Conservation (phyloP, 2,113 vertebrate genomes). For the Trematomus loennbergii region DNA sequence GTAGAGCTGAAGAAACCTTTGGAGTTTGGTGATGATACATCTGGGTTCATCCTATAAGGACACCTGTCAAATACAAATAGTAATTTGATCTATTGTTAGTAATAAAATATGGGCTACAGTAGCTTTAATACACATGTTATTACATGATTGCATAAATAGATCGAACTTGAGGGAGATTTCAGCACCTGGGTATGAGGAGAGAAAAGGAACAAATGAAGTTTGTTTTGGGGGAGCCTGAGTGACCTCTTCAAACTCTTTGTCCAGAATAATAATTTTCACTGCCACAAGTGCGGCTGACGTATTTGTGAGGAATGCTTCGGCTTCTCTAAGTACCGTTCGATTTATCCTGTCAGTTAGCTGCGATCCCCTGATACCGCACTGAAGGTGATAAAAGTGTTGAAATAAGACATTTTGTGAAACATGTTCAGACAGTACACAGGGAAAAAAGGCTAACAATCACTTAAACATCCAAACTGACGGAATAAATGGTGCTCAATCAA, state of each 20-base stretch:
- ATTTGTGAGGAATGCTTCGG: slow-evolving; percentile 53
- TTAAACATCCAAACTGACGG: slow-evolving; percentile 39
- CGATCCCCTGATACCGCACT: slow-evolving; percentile 25
- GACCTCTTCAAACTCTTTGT: slow-evolving; percentile 53
- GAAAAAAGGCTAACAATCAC: slow-evolving; percentile 32
- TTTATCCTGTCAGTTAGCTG: slow-evolving; percentile 57
- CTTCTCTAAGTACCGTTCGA: slow-evolving; percentile 39
- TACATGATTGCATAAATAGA: not conserved
- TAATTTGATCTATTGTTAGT: not conserved
- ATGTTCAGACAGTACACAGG: slow-evolving; percentile 16
- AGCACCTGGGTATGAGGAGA: not conserved
- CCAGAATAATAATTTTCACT: slow-evolving; percentile 64
- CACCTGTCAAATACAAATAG: not conserved
- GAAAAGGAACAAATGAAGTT: slow-evolving; percentile 12
- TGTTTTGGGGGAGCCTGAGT: slow-evolving; percentile 42
- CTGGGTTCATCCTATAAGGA: not conserved
- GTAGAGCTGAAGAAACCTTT: not conserved
- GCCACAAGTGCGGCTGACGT: slow-evolving; percentile 66
- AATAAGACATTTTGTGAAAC: slow-evolving; percentile 45
- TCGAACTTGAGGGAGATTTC: not conserved
- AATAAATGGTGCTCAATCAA: slow-evolving; percentile 32
- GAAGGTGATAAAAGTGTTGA: slow-evolving; percentile 38
- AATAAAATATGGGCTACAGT: not conserved
- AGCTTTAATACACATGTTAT: not conserved
- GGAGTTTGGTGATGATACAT: not conserved